Percentiles rank a stretch among this genome's conserved stretches.
These are phyloP conservation scores for Drosophila quinaria DNA, from an alignment of 2,888 invertebrate genomes.

Conservation along the genomic window DNA sequence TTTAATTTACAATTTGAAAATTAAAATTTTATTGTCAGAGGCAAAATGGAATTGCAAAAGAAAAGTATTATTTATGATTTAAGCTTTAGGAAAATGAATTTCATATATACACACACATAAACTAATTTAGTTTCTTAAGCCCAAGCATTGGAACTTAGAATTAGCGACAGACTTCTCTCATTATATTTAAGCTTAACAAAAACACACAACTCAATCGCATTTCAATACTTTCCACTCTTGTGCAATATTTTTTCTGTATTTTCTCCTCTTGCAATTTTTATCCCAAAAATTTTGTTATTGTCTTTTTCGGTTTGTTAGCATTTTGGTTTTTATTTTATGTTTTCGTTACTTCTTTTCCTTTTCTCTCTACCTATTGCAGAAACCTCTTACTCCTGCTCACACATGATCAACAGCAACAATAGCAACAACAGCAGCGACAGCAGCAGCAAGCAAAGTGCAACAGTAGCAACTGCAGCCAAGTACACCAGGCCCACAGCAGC, in stretches of 20 bases:
- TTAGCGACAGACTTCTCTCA: conserved; percentile 42
- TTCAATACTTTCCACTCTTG: conserved; percentile 50
- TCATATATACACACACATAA: conserved; percentile 35
- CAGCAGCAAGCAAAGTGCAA: conserved; percentile 48
- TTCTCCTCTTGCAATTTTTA: conserved; percentile 26
- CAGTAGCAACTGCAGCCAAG: conserved; percentile 45
- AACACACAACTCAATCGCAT: conserved; percentile 24
- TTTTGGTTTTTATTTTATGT: conserved; percentile 73
- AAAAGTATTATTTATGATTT: conserved; percentile 76
- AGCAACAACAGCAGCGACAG: conserved; percentile 51
- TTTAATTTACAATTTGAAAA: conserved; percentile 40
- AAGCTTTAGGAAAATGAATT: conserved; percentile 72
- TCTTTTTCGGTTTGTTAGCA: conserved; percentile 53
- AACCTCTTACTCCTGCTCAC: conserved; percentile 82
- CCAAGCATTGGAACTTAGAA: conserved; percentile 18
- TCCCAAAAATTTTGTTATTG: conserved; percentile 30
- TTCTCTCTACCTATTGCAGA: conserved; percentile 84
- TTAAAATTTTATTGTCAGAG: conserved; percentile 53
- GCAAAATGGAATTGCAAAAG: conserved; percentile 46
- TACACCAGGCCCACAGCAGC: conserved; percentile 55
- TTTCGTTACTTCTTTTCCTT: conserved; percentile 82
- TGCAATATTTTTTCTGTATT: conserved; percentile 33
- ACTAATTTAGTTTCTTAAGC: conserved; percentile 12
- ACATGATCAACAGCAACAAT: conserved; percentile 52
- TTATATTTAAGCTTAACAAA: conserved; percentile 43